phyloP scores from a whole-genome alignment of 2,888 invertebrate genomes.

The Merodon equestris region DNA sequence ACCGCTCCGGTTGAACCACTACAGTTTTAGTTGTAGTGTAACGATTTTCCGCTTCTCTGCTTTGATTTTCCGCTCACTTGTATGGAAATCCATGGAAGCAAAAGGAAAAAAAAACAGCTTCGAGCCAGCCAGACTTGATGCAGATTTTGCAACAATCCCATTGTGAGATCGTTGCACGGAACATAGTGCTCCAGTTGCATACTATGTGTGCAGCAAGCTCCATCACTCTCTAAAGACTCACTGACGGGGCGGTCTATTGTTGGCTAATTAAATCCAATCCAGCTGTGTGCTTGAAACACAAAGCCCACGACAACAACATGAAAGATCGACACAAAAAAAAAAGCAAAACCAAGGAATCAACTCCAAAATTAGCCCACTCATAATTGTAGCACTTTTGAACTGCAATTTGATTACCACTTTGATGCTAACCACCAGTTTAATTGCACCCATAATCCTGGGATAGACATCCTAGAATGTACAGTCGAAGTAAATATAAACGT shows the following conservation, averaged over 20 bases:
- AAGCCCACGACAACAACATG: too few relatives aligned
- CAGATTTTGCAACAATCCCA: conserved; percentile 50
- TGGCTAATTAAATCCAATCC: conserved; percentile 58
- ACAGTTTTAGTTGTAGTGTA: conserved; percentile 34
- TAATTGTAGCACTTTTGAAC: conserved; percentile 54
- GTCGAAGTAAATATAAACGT: background rate
- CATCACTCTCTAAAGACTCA: conserved; percentile 50
- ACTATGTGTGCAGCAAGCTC: conserved; percentile 27
- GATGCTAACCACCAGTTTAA: conserved; percentile 32
- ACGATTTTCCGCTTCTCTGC: conserved; percentile 56
- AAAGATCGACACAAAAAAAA: too few relatives aligned
- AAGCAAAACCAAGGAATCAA: background rate
- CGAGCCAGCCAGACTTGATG: too few relatives aligned
- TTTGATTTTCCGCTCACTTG: conserved; percentile 55
- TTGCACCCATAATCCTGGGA: conserved; percentile 17
- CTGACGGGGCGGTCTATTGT: conserved; percentile 43
- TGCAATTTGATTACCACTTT: conserved; percentile 65
- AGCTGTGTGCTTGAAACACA: conserved; percentile 2
- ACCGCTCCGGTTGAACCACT: background rate
- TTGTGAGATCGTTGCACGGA: conserved; percentile 10
- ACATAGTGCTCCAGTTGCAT: conserved; percentile 52
- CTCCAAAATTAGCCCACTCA: conserved; percentile 44
- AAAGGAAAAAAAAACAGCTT: too few relatives aligned
- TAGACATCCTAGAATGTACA: background rate
- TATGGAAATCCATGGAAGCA: conserved; percentile 26